Base-by-base conservation (phyloP, 2,888 invertebrate genomes). In the Lymantria dispar region DNA sequence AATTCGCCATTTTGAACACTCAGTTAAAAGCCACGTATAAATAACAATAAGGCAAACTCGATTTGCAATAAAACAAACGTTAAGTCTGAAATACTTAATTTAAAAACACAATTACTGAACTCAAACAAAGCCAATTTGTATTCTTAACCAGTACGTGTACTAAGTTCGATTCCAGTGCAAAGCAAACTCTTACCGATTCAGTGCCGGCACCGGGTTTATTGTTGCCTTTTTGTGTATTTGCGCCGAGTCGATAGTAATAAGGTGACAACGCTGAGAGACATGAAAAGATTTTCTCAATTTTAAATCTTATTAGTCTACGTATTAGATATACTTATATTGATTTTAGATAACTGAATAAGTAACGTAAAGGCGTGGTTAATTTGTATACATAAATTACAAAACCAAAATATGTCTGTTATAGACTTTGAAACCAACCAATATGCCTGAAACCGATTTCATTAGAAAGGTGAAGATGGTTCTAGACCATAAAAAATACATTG, bases 181-280 rank as follows among this genome's bases (percentile, higher is more conserved):
- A 56, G 60, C 56, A 65, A 69, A 68, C 70, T 64, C 56, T 65
- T 56, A 60, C 59, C 52, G 55, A 65, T 69, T 67, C 65, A 55
- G 58, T 56, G 55, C 62, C 52, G 54, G 68, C 50, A 48, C 50
- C 45, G 45, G 50, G 54, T 61, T 60, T 66, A 56, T 58, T 59
- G 61, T 67, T 50, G 58, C 40, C 57, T 65, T 66, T 67, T 56
- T 56, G 54, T 63, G 54, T 64, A 60, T 68, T 67, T 70, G 48
- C 48, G 53, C 50, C 49, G 56, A 55, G 52, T 62, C 59, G 52
- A 54, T 44, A 52, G 39, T 12, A 2, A 9, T 54, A 50, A 46
- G 15, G 50, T 60, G 47, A 47, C 59, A 31, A 54, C 0, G 7
- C 11, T 45, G 22, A 12, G 5, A 8, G 7, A 38, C 1, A 22